Conservation (phyloP, 2,888 invertebrate genomes). For the Polydesmus complanatus region DNA sequence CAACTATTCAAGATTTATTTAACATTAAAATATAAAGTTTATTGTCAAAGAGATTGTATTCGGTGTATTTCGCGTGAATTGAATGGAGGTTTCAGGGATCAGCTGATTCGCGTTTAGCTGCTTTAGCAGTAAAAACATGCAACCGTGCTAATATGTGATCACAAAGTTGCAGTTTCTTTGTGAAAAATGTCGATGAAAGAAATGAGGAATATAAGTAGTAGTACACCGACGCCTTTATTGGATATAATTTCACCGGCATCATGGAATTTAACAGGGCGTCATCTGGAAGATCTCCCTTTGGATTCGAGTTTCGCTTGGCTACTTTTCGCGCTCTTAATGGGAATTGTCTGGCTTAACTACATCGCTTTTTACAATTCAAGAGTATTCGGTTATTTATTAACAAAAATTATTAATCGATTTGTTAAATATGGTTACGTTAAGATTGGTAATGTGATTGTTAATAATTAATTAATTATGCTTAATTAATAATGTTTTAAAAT, state of each 20-base stretch:
- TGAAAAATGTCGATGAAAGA: too few relatives aligned
- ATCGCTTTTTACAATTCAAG: conserved; percentile 90
- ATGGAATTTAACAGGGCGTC: conserved; percentile 7
- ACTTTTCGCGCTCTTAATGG: conserved; percentile 63
- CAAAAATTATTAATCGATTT: conserved; percentile 75
- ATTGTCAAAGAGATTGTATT: too few relatives aligned
- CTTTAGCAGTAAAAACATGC: too few relatives aligned
- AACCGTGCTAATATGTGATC: too few relatives aligned
- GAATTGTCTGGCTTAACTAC: conserved; percentile 83
- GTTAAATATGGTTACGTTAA: conserved; percentile 74
- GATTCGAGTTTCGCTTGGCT: conserved; percentile 50
- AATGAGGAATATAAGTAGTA: too few relatives aligned
- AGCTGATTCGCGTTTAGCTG: too few relatives aligned
- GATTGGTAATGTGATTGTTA: conserved; percentile 39
- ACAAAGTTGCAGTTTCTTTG: too few relatives aligned
- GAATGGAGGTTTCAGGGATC: too few relatives aligned
- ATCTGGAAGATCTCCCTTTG: conserved; percentile 10
- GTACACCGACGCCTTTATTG: background rate
- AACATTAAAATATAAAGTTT: too few relatives aligned
- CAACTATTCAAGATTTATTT: too few relatives aligned
- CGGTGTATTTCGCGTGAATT: too few relatives aligned
- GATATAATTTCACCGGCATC: background rate
- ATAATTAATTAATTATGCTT: background rate
- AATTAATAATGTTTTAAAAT: conserved; percentile 21
- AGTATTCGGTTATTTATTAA: conserved; percentile 75